Conservation (phyloP, 2,797 vertebrate genomes). For the Etheostoma nigrum region DNA sequence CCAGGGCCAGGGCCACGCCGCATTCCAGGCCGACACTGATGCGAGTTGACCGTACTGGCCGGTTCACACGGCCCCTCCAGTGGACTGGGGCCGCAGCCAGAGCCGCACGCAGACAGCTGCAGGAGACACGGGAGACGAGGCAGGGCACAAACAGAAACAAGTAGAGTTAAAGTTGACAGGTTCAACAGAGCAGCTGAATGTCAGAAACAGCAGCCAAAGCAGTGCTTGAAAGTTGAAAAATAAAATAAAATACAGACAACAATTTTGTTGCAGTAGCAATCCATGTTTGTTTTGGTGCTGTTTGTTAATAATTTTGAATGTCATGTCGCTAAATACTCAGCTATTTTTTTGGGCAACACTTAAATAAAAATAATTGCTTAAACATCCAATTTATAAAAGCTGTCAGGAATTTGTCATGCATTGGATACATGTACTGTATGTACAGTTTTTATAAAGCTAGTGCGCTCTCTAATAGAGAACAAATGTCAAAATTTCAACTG, state of each 20-base stretch:
- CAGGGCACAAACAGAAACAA: constrained; percentile 72
- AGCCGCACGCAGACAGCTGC: constrained; percentile 64
- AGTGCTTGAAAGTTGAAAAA: constrained; percentile 32
- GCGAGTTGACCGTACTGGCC: constrained; percentile 81
- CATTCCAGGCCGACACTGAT: constrained; percentile 85
- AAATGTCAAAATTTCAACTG: no score
- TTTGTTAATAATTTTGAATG: neutral
- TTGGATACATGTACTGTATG: neutral
- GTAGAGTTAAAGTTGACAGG: constrained; percentile 71
- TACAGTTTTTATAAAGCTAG: no score
- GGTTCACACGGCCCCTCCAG: constrained; percentile 81
- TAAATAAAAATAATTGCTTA: neutral
- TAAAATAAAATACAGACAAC: neutral
- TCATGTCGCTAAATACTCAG: neutral
- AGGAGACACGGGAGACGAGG: constrained; percentile 51
- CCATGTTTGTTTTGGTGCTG: neutral
- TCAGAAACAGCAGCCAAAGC: constrained; percentile 59
- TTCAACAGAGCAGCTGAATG: constrained; percentile 76
- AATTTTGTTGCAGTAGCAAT: constrained; percentile 24
- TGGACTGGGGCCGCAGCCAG: constrained; percentile 66
- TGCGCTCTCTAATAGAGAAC: no score
- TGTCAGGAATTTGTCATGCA: neutral
- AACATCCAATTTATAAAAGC: neutral
- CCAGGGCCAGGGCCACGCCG: constrained; percentile 55
- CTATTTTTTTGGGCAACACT: neutral